Evolutionary conservation across 2,888 invertebrate species (phyloP).

Genomic region (Cordilura impudica): DNA sequence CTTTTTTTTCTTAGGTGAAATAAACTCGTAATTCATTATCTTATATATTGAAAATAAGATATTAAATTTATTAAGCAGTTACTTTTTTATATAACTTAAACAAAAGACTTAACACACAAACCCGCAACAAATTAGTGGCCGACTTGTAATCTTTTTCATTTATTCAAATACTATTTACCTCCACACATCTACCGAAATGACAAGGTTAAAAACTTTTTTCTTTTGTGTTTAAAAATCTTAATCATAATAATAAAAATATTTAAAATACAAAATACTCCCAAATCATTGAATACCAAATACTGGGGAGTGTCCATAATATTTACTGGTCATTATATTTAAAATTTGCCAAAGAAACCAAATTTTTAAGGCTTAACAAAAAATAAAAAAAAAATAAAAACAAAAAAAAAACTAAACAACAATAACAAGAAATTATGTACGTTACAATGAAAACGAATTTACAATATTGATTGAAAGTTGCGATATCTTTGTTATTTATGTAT

Average conservation of each 20-base stretch:
- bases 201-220: constrained; percentile 52
- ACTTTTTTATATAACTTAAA: not conserved
- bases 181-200: constrained; percentile 21
- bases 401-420: not conserved
- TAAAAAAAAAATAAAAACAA: too few species aligned
- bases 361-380: constrained; percentile 52
- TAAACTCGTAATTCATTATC: too few species aligned
- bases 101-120: constrained; percentile 29
- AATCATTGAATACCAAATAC: constrained; percentile 60
- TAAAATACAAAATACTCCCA: constrained; percentile 22
- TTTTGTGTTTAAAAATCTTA: constrained; percentile 37
- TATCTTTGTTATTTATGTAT: constrained; percentile 59
- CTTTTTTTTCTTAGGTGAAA: too few species aligned
- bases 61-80: too few species aligned
- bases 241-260: constrained; percentile 55
- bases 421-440: constrained; percentile 3
- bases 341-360: constrained; percentile 45
- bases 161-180: not conserved
- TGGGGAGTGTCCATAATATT: constrained; percentile 59
- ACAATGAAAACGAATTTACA: constrained; percentile 59
- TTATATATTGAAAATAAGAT: too few species aligned
- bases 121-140: not conserved
- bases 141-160: not conserved
- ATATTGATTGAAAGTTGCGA: constrained; percentile 61
- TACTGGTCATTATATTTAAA: constrained; percentile 59